Conservation (phyloP, 2,113 vertebrate genomes). For the Petromus typicus region DNA sequence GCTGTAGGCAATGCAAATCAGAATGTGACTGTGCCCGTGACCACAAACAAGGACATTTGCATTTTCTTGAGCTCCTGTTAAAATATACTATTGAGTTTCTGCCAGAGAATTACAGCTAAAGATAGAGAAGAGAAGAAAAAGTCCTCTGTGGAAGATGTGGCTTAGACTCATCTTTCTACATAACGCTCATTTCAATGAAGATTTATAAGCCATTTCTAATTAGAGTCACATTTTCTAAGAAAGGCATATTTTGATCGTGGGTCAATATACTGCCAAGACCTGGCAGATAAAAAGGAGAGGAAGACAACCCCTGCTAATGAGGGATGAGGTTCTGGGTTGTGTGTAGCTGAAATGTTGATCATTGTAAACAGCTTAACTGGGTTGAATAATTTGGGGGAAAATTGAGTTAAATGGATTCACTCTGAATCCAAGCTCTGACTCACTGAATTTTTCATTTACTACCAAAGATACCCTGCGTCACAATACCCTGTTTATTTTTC, state of each 20-base stretch:
- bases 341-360: background rate
- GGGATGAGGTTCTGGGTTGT: background rate
- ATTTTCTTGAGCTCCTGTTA: constrained; percentile 63
- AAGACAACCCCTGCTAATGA: constrained; percentile 30
- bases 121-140: background rate
- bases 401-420: constrained; percentile 38
- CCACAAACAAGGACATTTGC: constrained; percentile 62
- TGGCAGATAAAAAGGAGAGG: background rate
- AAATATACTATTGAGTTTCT: constrained; percentile 63
- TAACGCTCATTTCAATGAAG: constrained; percentile 32
- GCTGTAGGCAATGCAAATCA: background rate
- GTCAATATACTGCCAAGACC: constrained; percentile 61
- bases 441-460: background rate
- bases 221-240: constrained; percentile 57
- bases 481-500: background rate
- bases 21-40: background rate
- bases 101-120: constrained; percentile 18
- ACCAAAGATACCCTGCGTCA: background rate
- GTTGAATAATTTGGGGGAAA: constrained; percentile 56
- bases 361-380: constrained; percentile 39
- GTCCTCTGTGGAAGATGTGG: background rate
- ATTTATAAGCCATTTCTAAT: constrained; percentile 60
- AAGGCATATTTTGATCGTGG: constrained; percentile 50
- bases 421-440: constrained; percentile 60
- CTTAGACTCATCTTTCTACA: constrained; percentile 33